These are phyloP conservation scores for Heliopora coerulea DNA, from an alignment of 92 coral and sea anemone species.

Conservation along the genomic window DNA sequence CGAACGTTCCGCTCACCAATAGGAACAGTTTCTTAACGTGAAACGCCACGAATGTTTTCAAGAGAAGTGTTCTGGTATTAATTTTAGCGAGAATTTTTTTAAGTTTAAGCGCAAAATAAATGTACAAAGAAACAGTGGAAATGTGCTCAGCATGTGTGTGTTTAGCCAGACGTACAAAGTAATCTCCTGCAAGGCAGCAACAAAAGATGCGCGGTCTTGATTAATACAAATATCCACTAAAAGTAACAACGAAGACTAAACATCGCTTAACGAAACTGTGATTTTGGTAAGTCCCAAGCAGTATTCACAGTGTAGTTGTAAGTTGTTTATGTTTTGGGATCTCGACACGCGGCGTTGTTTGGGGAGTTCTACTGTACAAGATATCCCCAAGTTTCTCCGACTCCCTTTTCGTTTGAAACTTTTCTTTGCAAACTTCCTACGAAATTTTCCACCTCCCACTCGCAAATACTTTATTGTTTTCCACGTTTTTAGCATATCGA, in stretches of 20 bases:
- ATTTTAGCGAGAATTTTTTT: too few species aligned
- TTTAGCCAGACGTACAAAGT: neutral
- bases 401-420: too few species aligned
- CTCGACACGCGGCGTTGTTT: constrained; percentile 25
- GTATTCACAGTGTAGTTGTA: neutral
- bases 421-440: too few species aligned
- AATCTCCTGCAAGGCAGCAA: neutral
- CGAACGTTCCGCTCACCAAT: too few species aligned
- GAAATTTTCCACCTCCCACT: neutral
- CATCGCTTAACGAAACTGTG: constrained; percentile 4
- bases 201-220: neutral
- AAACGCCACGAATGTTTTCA: neutral
- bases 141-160: neutral
- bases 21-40: neutral
- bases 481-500: neutral
- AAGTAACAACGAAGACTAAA: neutral
- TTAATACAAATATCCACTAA: neutral
- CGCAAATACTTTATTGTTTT: neutral
- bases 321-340: neutral
- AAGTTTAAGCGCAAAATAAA: neutral
- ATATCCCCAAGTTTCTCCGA: too few species aligned
- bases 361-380: too few species aligned
- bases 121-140: neutral
- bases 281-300: neutral
- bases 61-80: too few species aligned